Conservation (phyloP, 2,113 vertebrate species). For the Cathartes aura region DNA sequence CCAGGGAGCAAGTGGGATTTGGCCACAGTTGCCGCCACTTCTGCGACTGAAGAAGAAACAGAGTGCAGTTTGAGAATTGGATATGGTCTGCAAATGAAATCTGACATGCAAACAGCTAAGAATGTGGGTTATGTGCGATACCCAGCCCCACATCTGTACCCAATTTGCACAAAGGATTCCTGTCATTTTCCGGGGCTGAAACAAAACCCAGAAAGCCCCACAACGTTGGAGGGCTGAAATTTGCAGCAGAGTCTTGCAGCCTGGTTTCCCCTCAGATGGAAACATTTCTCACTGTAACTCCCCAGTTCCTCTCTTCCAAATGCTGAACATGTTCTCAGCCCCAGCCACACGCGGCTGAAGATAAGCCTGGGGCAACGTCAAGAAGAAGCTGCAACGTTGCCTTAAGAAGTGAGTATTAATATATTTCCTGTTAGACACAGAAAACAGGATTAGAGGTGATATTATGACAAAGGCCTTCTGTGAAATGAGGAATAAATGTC, state of each 20-base stretch:
- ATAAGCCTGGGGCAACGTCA: neutral
- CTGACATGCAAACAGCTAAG: neutral
- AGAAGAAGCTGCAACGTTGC: neutral
- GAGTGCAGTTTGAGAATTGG: neutral
- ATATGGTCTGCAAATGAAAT: neutral
- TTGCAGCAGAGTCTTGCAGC: neutral
- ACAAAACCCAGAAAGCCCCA: constrained; percentile 5
- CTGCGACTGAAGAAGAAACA: neutral
- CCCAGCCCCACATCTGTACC: constrained; percentile 30
- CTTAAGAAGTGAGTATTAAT: constrained; percentile 7
- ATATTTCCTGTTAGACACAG: neutral
- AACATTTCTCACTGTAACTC: neutral
- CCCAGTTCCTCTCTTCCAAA: neutral
- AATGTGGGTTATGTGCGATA: neutral
- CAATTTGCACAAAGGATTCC: constrained; percentile 49
- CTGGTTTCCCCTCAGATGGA: neutral
- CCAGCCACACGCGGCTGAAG: neutral
- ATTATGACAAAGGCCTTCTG: neutral
- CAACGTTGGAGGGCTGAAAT: neutral
- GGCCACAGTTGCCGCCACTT: neutral
- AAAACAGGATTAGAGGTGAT: constrained; percentile 46
- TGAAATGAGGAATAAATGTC: constrained; percentile 22
- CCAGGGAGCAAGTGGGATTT: neutral
- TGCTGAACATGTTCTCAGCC: neutral
- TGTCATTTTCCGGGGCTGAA: constrained; percentile 20